These are phyloP conservation scores for Melanargia galathea DNA, from an alignment of 2,888 invertebrate genomes.

Conservation along the genomic window DNA sequence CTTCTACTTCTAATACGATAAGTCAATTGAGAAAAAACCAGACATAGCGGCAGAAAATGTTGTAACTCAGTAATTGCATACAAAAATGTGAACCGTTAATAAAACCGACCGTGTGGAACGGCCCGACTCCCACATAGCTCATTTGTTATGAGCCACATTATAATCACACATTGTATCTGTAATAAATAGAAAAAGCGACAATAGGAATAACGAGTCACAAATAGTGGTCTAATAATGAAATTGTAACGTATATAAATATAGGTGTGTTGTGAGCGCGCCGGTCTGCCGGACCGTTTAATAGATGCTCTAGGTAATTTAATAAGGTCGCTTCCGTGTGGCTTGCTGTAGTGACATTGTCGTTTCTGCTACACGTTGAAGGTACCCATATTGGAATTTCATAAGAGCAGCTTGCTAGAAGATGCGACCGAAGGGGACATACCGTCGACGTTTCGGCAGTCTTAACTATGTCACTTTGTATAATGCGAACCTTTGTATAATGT, in stretches of 20 bases:
- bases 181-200: constrained; percentile 81
- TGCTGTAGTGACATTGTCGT: constrained; percentile 40
- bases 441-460: constrained; percentile 30
- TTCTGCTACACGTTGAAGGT: constrained; percentile 28
- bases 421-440: constrained; percentile 25
- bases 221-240: constrained; percentile 79
- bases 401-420: constrained; percentile 32
- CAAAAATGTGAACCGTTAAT: constrained; percentile 45
- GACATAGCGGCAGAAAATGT: constrained; percentile 9
- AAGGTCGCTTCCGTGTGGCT: constrained; percentile 61
- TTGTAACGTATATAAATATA: constrained; percentile 77
- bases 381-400: constrained; percentile 42
- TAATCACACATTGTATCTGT: constrained; percentile 78
- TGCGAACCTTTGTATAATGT: too few species aligned
- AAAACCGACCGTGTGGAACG: constrained; percentile 66
- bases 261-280: constrained; percentile 67
- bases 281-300: constrained; percentile 76
- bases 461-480: background rate
- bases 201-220: constrained; percentile 78
- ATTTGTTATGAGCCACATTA: constrained; percentile 76
- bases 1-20: background rate
- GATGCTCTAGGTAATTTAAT: constrained; percentile 62
- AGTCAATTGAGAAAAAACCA: background rate
- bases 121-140: constrained; percentile 68
- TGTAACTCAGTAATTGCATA: constrained; percentile 27